Evolutionary conservation across 2,888 invertebrate genomes (phyloP).

Genomic region (Eupithecia inturbata): DNA sequence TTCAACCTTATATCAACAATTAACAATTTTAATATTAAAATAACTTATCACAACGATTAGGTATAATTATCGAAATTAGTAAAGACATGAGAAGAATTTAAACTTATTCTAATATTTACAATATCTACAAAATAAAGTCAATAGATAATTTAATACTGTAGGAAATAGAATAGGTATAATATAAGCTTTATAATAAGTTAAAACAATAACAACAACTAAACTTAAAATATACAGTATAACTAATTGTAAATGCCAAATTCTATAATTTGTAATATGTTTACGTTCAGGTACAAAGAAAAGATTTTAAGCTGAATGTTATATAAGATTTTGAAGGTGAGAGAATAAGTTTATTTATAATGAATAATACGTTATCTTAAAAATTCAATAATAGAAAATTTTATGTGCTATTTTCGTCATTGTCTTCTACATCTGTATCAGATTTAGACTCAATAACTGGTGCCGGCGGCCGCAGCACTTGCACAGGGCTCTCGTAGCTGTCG

Average conservation of each 20-base stretch:
- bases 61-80: conserved; percentile 38
- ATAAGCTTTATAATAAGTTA: conserved; percentile 14
- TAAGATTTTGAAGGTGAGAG: neutral
- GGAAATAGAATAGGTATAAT: neutral
- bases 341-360: neutral
- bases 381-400: conserved; percentile 10
- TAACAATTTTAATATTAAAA: conserved; percentile 49
- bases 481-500: conserved; percentile 55
- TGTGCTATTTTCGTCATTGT: conserved; percentile 31
- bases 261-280: conserved; percentile 30
- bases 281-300: neutral
- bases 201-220: conserved; percentile 19
- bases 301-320: neutral
- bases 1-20: conserved; percentile 43
- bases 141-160: neutral
- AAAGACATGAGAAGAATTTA: conserved; percentile 32
- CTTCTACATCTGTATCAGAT: conserved; percentile 45
- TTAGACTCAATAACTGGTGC: conserved; percentile 63
- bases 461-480: conserved; percentile 65
- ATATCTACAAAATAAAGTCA: conserved; percentile 41
- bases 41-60: conserved; percentile 61
- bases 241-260: conserved; percentile 44
- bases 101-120: conserved; percentile 38
- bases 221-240: conserved; percentile 27
- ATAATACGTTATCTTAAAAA: neutral